Evolutionary conservation across 2,888 invertebrate genomes (phyloP).

Genomic region (Aphodius sticticus): DNA sequence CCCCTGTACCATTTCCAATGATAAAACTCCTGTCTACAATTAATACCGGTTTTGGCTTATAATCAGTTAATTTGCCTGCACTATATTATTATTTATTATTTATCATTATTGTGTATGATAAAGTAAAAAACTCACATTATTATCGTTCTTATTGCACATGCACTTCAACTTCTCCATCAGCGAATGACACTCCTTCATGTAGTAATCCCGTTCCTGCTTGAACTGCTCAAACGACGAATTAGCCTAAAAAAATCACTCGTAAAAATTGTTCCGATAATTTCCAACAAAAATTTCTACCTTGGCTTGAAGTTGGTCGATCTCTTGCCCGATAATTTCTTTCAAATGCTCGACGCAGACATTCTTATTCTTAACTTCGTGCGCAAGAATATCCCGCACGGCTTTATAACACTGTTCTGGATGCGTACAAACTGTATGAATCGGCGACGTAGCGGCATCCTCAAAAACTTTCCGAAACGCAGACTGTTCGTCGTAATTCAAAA

Average conservation of each 20-base stretch:
- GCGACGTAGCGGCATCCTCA: conserved; percentile 15
- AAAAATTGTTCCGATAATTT: background rate
- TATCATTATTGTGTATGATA: too few species aligned
- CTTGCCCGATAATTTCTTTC: conserved; percentile 37
- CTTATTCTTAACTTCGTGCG: conserved; percentile 31
- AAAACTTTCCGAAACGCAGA: background rate
- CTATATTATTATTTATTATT: too few species aligned
- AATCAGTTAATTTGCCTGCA: too few species aligned
- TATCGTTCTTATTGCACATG: conserved; percentile 30
- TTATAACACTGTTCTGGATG: conserved; percentile 34
- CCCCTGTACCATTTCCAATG: too few species aligned
- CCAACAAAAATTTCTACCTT: conserved; percentile 19
- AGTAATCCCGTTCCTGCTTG: conserved; percentile 63
- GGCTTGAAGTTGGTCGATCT: conserved; percentile 36
- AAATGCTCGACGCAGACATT: conserved; percentile 34
- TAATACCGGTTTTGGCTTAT: too few species aligned
- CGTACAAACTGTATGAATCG: conserved; percentile 17
- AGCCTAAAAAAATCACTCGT: conserved; percentile 24
- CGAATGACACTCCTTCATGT: conserved; percentile 61
- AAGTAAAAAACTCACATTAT: background rate
- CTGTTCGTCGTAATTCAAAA: background rate
- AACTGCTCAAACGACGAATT: conserved; percentile 50
- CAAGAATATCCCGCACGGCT: conserved; percentile 28
- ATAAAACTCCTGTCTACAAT: too few species aligned
- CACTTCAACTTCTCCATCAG: conserved; percentile 57